phyloP scores from a whole-genome alignment of 2,113 vertebrate genomes.

The Asarcornis scutulata region DNA sequence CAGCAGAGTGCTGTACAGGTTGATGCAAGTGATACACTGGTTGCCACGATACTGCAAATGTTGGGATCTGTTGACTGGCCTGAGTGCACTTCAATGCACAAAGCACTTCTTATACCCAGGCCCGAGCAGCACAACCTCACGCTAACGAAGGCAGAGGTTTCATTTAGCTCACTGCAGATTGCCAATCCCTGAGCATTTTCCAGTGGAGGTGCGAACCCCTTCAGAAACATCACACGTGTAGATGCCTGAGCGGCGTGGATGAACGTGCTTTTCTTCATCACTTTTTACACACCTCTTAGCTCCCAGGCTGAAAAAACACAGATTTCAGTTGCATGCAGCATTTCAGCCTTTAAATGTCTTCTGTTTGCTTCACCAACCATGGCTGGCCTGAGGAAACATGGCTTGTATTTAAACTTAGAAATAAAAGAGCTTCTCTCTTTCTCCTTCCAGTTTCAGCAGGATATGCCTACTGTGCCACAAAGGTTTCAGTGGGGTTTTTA shows the following conservation, averaged over 20 bases:
- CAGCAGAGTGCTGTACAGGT: neutral
- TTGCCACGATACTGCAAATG: neutral
- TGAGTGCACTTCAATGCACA: neutral
- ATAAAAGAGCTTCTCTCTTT: neutral
- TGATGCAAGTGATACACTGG: neutral
- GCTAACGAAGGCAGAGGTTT: neutral
- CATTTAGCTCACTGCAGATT: neutral
- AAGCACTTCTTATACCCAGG: neutral
- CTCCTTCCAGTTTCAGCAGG: neutral
- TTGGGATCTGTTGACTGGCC: neutral
- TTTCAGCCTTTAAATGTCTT: neutral
- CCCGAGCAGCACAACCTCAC: fast-evolving
- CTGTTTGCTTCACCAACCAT: neutral
- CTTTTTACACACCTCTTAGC: neutral
- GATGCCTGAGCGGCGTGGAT: fast-evolving
- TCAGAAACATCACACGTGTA: neutral
- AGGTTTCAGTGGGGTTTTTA: neutral
- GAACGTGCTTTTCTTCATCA: neutral
- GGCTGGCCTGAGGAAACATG: neutral
- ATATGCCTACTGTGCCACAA: neutral
- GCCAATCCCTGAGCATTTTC: neutral
- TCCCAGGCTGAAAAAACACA: neutral
- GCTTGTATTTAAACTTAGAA: neutral
- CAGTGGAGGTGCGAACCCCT: neutral
- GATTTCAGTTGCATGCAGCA: neutral